Evolutionary conservation across 2,888 invertebrate genomes (phyloP), one percentile per base, ranked within the genome.

Genomic region (Timandra comae): DNA sequence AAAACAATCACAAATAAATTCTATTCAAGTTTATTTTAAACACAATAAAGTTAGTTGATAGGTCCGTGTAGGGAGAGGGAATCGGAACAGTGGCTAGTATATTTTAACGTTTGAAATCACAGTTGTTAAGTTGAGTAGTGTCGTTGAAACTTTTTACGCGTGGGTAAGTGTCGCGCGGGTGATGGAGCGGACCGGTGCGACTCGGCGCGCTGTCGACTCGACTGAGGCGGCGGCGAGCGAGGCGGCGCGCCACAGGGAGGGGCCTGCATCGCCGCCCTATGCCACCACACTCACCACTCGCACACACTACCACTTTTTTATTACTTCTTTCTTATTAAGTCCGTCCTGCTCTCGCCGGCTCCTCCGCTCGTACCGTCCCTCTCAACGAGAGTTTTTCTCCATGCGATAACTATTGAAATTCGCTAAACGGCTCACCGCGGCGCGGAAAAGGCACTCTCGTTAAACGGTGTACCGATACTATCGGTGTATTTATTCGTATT

Each of bases 321-420:
- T 81, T 80, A 82, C 78, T 81, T 81, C 81, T 85, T 82, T 84
- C 81, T 76, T 78, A 72, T 64, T 63, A 64, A 72, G 58, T 61
- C 73, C 65, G 67, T 82, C 82, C 67, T 74, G 66, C 72, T 82
- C 80, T 50, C 72, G 64, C 79, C 48, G 49, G 48, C 39, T 47
- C 53, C 57, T 45, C 50, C 43, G 43, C 53, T 55, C 61, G 61
- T 60, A 52, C 63, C 63, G 62, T 81, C 81, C 62, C 73, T 60
- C 62, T 80, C 78, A 52, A 28, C 55, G 50, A 64, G 76, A 79
- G 82, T 82, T 82, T 84, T 84, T 85, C 84, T 82, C 78, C 68
- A 62, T 68, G 80, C 73, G 84, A 80, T 85, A 84, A 82, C 84
- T 85, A 84, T 85, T 82, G 84, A 85, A 84, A 84, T 84, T 84